Evolutionary conservation across 2,113 vertebrate genomes (phyloP).

Genomic region (Tupaia chinensis): DNA sequence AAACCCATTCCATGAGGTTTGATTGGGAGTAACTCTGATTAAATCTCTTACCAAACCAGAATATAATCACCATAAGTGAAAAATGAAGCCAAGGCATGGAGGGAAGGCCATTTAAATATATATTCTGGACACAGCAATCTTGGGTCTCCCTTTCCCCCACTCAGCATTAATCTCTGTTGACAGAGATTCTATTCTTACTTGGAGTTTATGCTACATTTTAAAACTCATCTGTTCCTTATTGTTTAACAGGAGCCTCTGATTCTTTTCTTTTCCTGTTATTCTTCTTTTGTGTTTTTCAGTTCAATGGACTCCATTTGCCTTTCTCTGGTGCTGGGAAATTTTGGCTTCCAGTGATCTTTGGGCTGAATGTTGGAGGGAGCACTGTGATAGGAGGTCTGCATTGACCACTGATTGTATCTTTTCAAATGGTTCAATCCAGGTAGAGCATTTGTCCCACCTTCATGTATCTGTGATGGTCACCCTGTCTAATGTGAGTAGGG

Average conservation of each 20-base stretch:
- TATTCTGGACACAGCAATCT: not conserved
- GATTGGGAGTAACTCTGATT: not conserved
- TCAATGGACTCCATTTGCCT: not conserved
- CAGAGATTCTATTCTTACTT: not conserved
- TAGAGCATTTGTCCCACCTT: not conserved
- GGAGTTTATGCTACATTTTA: slow-evolving; percentile 19
- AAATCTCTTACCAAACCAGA: not conserved
- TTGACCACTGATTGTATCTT: not conserved
- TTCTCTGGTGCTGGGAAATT: not conserved
- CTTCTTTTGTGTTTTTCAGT: slow-evolving; percentile 25
- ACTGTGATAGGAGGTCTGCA: not conserved
- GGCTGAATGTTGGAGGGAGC: not conserved
- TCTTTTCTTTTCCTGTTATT: not conserved
- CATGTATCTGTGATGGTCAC: not conserved
- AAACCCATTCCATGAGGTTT: not conserved
- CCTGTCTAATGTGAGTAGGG: not conserved
- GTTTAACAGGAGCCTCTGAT: not conserved
- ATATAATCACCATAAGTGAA: not conserved
- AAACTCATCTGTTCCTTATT: slow-evolving; percentile 37
- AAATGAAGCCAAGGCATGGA: not conserved
- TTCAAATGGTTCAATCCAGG: not conserved
- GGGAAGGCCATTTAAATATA: no score
- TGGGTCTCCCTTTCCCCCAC: not conserved
- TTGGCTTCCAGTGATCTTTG: not conserved
- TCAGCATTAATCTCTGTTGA: not conserved